Evolutionary conservation across 2,888 invertebrate genomes (phyloP).

Genomic region (Plebejus argus): DNA sequence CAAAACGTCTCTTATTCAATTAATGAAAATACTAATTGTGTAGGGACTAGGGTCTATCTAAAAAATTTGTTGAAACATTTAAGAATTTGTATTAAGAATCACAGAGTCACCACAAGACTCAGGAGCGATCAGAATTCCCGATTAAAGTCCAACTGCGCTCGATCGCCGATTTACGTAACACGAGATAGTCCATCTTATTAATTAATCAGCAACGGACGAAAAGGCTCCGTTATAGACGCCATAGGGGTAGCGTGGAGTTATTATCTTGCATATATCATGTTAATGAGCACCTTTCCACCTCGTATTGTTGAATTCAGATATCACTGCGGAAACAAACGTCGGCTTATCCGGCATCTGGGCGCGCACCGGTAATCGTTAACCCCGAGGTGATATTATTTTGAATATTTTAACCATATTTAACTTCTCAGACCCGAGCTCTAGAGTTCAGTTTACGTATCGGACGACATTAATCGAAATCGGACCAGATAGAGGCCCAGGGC

Average conservation of each 20-base stretch:
- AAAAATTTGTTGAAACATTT: not conserved
- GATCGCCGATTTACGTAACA: constrained; percentile 15
- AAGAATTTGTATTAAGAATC: not conserved
- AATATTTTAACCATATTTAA: constrained; percentile 77
- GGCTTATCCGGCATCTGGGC: constrained; percentile 79
- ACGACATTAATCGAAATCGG: constrained; percentile 76
- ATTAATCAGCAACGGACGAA: constrained; percentile 30
- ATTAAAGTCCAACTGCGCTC: not conserved
- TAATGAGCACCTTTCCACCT: constrained; percentile 80
- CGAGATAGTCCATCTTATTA: constrained; percentile 16
- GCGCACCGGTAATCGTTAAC: constrained; percentile 80
- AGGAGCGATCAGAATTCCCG: not conserved
- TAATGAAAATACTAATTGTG: not conserved
- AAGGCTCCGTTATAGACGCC: constrained; percentile 40
- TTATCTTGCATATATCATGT: constrained; percentile 79
- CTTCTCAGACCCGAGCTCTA: constrained; percentile 66
- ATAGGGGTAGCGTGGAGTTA: constrained; percentile 53
- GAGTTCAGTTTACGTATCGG: constrained; percentile 68
- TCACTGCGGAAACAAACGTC: constrained; percentile 81
- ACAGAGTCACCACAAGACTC: not conserved
- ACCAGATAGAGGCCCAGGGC: constrained; percentile 68
- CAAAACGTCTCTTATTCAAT: not conserved
- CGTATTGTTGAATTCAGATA: constrained; percentile 81
- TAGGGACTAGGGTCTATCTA: too few species aligned
- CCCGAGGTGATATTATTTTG: constrained; percentile 81